Conservation (phyloP, 2,113 vertebrate genomes). For the Ardeotis arabs region DNA sequence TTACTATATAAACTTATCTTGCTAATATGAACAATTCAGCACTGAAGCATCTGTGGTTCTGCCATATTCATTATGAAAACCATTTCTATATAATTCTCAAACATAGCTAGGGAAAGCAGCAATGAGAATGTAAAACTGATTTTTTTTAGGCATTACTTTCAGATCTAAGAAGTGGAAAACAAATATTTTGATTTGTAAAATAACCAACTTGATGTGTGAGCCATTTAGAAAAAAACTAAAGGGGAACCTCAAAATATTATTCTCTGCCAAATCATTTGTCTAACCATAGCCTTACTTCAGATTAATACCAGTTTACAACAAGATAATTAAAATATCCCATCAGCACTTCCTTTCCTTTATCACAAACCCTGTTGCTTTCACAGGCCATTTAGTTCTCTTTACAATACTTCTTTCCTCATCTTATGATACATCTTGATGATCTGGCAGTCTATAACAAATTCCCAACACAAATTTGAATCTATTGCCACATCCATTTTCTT, state of each 20-base stretch:
- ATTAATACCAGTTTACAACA: not conserved
- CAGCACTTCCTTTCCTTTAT: not conserved
- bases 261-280: not conserved
- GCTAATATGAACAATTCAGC: not conserved
- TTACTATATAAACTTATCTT: not conserved
- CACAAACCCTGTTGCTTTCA: slow-evolving; percentile 27
- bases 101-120: not conserved
- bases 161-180: not conserved
- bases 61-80: not conserved
- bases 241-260: not conserved
- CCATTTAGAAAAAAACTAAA: not conserved
- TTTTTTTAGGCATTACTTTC: not conserved
- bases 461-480: slow-evolving; percentile 14
- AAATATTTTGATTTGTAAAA: not conserved
- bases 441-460: slow-evolving; percentile 5
- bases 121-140: not conserved
- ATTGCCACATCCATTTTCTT: slow-evolving; percentile 38
- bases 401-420: not conserved
- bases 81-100: not conserved
- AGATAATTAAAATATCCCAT: slow-evolving; percentile 24
- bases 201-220: not conserved
- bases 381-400: not conserved
- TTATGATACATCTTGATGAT: slow-evolving; percentile 2
- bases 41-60: not conserved
- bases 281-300: not conserved